Evolutionary conservation across 2,113 vertebrate genomes (phyloP).

Genomic region (Oncorhynchus keta): DNA sequence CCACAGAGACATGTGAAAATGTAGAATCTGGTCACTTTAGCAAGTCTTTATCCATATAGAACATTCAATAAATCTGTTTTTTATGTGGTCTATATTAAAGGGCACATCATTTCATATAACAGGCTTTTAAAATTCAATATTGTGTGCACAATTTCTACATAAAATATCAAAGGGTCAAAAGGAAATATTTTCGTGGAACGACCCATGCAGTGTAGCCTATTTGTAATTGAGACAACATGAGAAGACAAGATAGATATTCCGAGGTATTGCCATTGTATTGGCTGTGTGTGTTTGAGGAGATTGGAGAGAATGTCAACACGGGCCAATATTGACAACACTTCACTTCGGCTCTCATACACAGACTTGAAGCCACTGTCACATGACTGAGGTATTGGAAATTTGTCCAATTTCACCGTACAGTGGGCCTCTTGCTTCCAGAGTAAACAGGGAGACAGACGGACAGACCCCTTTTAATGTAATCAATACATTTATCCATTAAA

Average conservation of each 20-base stretch:
- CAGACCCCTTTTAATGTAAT: neutral
- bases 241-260: slow-evolving; percentile 4
- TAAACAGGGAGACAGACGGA: slow-evolving; percentile 25
- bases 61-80: no score
- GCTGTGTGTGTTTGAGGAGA: slow-evolving; percentile 55
- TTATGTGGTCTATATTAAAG: no score
- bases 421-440: slow-evolving; percentile 67
- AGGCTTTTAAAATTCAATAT: no score
- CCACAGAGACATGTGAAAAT: no score
- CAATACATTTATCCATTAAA: neutral
- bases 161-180: no score
- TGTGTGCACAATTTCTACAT: no score
- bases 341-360: slow-evolving; percentile 58
- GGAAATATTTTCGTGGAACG: no score
- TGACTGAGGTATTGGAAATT: slow-evolving; percentile 74
- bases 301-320: slow-evolving; percentile 61
- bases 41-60: no score
- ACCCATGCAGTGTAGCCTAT: neutral
- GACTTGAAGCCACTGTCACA: slow-evolving; percentile 77
- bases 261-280: slow-evolving; percentile 13
- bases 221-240: neutral
- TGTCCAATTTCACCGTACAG: slow-evolving; percentile 59
- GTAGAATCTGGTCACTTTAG: no score
- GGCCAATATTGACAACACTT: slow-evolving; percentile 70
- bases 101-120: no score